Conservation (phyloP, 2,888 invertebrate species). For the Nymphalis polychloros region DNA sequence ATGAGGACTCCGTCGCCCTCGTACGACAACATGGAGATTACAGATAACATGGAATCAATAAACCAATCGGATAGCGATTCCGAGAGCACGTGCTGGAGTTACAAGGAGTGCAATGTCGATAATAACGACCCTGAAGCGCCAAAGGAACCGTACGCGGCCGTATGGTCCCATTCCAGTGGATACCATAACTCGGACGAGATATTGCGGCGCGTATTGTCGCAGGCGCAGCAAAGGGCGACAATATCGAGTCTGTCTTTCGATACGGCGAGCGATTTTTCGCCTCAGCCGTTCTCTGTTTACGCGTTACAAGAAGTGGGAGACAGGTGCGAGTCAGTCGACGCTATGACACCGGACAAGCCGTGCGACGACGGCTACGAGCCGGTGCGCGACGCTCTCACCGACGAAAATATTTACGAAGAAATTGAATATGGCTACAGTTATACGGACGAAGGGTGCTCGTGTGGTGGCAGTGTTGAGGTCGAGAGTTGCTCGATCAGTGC, state of each 20-base stretch:
- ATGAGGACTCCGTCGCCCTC: conserved; percentile 58
- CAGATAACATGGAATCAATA: conserved; percentile 35
- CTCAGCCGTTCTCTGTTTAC: conserved; percentile 66
- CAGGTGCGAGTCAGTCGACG: conserved; percentile 71
- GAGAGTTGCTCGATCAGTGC: conserved; percentile 75
- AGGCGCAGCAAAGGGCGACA: conserved; percentile 62
- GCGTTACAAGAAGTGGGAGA: conserved; percentile 74
- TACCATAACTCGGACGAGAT: conserved; percentile 74
- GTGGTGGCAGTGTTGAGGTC: conserved; percentile 74
- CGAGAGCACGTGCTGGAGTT: conserved; percentile 76
- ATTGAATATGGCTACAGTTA: conserved; percentile 70
- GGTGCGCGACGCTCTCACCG: conserved; percentile 69
- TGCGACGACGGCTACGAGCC: conserved; percentile 76
- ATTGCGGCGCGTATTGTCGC: conserved; percentile 59
- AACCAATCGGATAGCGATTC: conserved; percentile 65
- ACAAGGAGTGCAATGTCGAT: conserved; percentile 69
- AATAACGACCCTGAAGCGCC: conserved; percentile 53
- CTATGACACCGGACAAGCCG: conserved; percentile 73
- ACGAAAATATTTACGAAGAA: conserved; percentile 78
- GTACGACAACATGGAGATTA: conserved; percentile 54
- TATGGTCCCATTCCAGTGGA: conserved; percentile 76
- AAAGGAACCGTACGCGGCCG: conserved; percentile 63
- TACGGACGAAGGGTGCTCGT: conserved; percentile 74
- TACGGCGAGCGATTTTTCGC: conserved; percentile 65
- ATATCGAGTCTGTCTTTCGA: conserved; percentile 70